A percentile compares a stretch with the other conserved stretches of the same genome.
Evolutionary conservation across 1,140 invertebrate species (phyloP).

Genomic region (Eueides isabella): DNA sequence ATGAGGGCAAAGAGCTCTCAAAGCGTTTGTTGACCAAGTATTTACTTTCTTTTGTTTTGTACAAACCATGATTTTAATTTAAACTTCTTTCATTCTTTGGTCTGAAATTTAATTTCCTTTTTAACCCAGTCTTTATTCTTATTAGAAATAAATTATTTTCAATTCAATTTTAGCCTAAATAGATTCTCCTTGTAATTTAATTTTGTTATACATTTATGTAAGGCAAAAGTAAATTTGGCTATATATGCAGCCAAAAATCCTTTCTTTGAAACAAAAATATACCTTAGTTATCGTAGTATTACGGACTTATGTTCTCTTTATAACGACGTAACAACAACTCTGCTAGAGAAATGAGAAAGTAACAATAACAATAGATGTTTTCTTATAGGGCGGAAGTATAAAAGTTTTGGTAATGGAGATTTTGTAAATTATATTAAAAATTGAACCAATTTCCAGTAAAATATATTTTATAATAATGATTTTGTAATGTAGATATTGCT

Average conservation of each 20-base stretch:
- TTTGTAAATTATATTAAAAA: slow-evolving; percentile 24
- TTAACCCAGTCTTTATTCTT: no score
- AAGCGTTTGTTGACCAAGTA: no score
- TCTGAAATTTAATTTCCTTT: no score
- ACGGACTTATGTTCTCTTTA: slow-evolving; percentile 53
- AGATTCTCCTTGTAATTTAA: no score
- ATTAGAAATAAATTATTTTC: no score
- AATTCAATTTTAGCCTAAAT: no score
- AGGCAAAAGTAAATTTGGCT: slow-evolving; percentile 48
- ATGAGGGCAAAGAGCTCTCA: no score
- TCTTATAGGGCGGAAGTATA: slow-evolving; percentile 12
- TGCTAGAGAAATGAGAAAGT: slow-evolving; percentile 54
- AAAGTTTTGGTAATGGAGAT: slow-evolving; percentile 26
- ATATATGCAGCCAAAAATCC: no score
- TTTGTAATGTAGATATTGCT: neutral
- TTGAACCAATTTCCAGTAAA: slow-evolving; percentile 5
- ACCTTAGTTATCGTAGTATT: slow-evolving; percentile 49
- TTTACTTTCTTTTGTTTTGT: no score
- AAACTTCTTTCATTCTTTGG: no score
- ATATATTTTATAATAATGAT: neutral
- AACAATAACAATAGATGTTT: slow-evolving; percentile 38
- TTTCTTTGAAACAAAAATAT: slow-evolving; percentile 47
- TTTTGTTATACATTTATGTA: neutral
- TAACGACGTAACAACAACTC: slow-evolving; percentile 33
- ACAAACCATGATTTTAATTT: no score